A percentile compares a stretch with the other conserved stretches of the same genome.
Conservation (phyloP, 2,797 vertebrate species). For the Antennarius maculatus region DNA sequence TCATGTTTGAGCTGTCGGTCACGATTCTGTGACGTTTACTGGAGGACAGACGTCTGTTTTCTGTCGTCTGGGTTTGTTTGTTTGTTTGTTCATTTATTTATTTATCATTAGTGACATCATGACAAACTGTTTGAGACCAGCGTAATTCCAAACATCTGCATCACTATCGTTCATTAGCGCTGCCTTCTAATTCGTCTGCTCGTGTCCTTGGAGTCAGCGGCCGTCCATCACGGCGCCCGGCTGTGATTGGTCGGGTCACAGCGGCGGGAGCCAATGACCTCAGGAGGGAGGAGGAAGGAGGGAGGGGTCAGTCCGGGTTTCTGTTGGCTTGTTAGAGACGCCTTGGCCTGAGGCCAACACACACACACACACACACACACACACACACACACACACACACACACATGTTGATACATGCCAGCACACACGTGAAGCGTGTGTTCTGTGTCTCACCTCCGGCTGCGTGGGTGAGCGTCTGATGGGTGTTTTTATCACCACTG, state of each 20-base stretch:
- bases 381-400: constrained; percentile 14
- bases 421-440: background rate
- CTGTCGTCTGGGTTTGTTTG: no score
- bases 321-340: constrained; percentile 77
- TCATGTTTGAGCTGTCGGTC: no score
- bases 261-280: constrained; percentile 59
- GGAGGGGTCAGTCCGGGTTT: constrained; percentile 57
- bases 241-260: constrained; percentile 52
- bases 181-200: constrained; percentile 33
- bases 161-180: constrained; percentile 21
- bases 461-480: no score
- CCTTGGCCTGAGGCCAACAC: constrained; percentile 75
- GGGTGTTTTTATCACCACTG: no score
- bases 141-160: background rate
- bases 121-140: no score
- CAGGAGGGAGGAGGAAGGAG: constrained; percentile 59
- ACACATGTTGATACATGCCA: constrained; percentile 13
- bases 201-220: constrained; percentile 52
- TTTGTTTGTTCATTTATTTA: no score
- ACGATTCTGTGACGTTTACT: no score
- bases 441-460: no score
- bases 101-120: no score
- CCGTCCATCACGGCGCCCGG: constrained; percentile 44
- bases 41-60: no score
- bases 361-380: constrained; percentile 16